phyloP scores from a whole-genome alignment of 1,140 invertebrate species.

The Dreissena polymorpha region DNA sequence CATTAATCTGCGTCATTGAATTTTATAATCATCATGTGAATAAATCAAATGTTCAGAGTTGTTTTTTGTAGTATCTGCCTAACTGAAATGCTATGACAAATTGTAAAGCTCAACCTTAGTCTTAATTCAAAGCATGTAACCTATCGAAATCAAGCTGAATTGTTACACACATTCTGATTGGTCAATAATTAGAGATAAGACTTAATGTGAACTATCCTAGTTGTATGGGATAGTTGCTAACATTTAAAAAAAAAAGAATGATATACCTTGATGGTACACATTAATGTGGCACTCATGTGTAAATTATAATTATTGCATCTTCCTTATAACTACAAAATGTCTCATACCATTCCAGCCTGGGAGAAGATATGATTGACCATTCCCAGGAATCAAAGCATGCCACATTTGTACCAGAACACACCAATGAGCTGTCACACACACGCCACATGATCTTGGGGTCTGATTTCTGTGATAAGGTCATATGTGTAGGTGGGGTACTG shows the following conservation, averaged over 20 bases:
- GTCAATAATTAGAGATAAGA: too few species aligned
- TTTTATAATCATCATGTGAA: too few species aligned
- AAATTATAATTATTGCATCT: neutral
- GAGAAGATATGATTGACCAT: neutral
- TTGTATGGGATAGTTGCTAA: neutral
- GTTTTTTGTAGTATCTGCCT: too few species aligned
- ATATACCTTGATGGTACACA: neutral
- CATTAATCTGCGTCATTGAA: too few species aligned
- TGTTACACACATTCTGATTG: too few species aligned
- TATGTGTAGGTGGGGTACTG: conserved; percentile 43
- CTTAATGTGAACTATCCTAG: neutral
- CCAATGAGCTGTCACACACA: conserved; percentile 41
- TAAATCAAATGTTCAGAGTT: too few species aligned
- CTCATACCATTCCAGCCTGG: neutral
- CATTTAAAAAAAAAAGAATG: neutral
- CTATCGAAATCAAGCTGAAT: too few species aligned
- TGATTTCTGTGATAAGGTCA: conserved; percentile 41
- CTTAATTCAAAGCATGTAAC: too few species aligned
- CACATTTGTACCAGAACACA: neutral
- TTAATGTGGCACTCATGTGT: neutral
- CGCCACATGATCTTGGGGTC: conserved; percentile 33
- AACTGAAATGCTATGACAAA: too few species aligned
- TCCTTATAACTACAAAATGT: neutral
- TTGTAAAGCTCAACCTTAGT: too few species aligned
- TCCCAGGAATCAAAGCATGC: neutral